A percentile compares a stretch with the other conserved stretches of the same genome.
phyloP scores from a whole-genome alignment of 2,113 vertebrate species.

The Colistium nudipinnis region DNA sequence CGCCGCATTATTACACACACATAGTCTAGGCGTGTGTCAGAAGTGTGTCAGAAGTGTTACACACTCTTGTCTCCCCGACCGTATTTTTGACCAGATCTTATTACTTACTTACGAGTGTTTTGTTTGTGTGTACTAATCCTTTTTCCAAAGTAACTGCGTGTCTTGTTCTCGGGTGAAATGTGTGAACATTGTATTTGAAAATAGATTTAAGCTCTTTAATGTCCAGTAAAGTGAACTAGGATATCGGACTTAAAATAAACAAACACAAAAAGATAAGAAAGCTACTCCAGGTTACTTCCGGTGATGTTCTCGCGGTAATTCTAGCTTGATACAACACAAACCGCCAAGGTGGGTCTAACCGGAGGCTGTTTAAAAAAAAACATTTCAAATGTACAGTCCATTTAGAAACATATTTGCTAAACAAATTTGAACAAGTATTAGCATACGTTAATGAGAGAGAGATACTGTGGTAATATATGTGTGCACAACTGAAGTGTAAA shows the following conservation, averaged over 20 bases:
- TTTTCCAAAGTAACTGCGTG: background rate
- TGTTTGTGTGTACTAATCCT: background rate
- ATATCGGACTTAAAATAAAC: background rate
- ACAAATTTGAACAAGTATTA: too few relatives aligned
- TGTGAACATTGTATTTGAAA: background rate
- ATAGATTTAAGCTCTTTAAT: background rate
- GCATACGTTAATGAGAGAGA: too few relatives aligned
- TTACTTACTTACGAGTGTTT: too few relatives aligned
- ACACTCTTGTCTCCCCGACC: too few relatives aligned
- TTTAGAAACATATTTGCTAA: too few relatives aligned
- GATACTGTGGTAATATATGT: too few relatives aligned
- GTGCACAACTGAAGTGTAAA: too few relatives aligned
- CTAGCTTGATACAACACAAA: background rate
- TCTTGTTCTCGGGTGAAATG: background rate
- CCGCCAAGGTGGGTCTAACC: background rate
- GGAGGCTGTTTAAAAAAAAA: too few relatives aligned
- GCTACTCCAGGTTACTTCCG: conserved; percentile 4
- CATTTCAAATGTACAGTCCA: too few relatives aligned
- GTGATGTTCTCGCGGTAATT: background rate
- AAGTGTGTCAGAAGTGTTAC: too few relatives aligned
- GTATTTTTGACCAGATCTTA: too few relatives aligned
- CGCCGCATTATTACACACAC: background rate
- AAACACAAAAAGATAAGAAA: background rate
- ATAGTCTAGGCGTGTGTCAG: background rate
- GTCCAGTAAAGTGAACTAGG: background rate